phyloP scores from a whole-genome alignment of 2,113 vertebrate genomes.

The Sigmodon hispidus region DNA sequence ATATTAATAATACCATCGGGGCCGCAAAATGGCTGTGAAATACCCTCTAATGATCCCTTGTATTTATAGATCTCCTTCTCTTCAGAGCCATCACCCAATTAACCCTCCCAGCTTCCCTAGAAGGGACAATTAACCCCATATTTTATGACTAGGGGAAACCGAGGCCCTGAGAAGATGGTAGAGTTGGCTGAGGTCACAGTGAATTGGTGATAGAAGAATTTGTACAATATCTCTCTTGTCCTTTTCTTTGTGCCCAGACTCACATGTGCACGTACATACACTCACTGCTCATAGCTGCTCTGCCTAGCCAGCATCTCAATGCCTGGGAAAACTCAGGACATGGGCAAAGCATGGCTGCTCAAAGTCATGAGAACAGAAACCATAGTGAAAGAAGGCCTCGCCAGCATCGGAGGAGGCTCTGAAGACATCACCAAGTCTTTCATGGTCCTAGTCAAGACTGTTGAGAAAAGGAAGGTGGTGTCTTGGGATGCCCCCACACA shows the following conservation, averaged over 20 bases:
- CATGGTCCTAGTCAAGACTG: not conserved
- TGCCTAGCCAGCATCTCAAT: not conserved
- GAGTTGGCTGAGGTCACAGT: conserved; percentile 49
- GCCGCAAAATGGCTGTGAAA: conserved; percentile 63
- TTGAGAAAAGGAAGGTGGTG: not conserved
- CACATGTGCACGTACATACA: rapidly evolving
- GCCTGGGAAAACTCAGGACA: not conserved
- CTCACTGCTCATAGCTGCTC: not conserved
- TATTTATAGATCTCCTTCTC: conserved; percentile 70
- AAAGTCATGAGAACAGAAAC: not conserved
- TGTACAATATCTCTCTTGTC: not conserved
- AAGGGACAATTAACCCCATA: conserved; percentile 73
- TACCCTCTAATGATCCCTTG: conserved; percentile 74
- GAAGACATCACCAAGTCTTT: not conserved
- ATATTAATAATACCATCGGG: conserved; percentile 67
- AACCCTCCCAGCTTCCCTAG: conserved; percentile 60
- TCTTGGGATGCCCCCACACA: not conserved
- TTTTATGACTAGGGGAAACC: conserved; percentile 72
- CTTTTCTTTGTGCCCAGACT: not conserved
- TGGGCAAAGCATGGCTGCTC: not conserved
- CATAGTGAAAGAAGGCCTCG: not conserved
- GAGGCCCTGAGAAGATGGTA: conserved; percentile 29
- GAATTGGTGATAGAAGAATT: not conserved
- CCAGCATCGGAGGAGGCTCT: not conserved
- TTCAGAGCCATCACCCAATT: conserved; percentile 74